Percentiles rank a stretch among this genome's conserved stretches.
Conservation (phyloP, 2,797 vertebrate species). For the Sciaenops ocellatus region DNA sequence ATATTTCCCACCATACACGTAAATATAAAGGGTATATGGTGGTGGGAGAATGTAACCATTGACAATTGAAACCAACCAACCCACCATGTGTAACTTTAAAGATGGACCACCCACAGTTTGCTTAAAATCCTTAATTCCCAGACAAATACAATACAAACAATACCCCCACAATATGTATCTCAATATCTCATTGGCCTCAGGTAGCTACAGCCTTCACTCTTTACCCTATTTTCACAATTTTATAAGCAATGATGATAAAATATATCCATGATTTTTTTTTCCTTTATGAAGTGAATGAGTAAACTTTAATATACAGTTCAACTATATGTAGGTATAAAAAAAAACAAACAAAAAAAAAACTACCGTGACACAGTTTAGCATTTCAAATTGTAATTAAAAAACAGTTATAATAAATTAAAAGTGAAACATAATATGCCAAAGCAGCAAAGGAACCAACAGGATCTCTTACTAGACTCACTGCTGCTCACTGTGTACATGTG, state of each 20-base stretch:
- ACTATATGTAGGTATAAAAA: neutral
- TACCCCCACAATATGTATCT: too few species aligned
- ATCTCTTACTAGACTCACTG: constrained; percentile 66
- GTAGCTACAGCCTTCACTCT: neutral
- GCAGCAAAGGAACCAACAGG: constrained; percentile 74
- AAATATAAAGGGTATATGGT: neutral
- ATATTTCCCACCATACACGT: neutral
- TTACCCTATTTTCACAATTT: too few species aligned
- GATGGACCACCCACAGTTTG: neutral
- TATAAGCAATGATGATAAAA: neutral
- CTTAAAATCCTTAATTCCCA: neutral
- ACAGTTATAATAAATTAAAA: constrained; percentile 86
- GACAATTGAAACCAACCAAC: neutral
- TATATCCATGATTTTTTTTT: neutral
- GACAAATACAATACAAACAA: too few species aligned
- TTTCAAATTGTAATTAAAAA: constrained; percentile 81
- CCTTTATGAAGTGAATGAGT: neutral
- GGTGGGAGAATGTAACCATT: neutral
- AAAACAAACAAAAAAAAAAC: constrained; percentile 41
- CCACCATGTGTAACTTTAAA: neutral
- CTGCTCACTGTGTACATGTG: constrained; percentile 56
- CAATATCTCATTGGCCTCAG: neutral
- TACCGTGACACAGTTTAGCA: constrained; percentile 54
- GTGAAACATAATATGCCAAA: constrained; percentile 74
- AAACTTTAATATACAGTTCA: constrained; percentile 5